These are phyloP conservation scores for Carcharodon carcharias DNA, from an alignment of 2,797 vertebrate genomes.

Conservation along the genomic window DNA sequence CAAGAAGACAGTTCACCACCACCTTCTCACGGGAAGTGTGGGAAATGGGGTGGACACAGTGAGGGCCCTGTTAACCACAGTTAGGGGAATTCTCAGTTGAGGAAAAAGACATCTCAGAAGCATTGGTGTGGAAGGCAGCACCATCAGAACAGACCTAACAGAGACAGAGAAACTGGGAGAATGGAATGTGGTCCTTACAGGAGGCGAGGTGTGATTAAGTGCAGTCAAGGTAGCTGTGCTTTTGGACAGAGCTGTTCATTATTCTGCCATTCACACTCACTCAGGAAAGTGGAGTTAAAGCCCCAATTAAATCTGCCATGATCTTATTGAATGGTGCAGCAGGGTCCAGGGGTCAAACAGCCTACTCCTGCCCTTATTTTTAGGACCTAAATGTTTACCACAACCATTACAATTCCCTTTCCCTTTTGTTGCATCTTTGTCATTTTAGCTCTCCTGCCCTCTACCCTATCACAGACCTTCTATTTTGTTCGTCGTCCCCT, in stretches of 20 bases:
- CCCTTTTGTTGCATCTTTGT: not conserved
- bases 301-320: not conserved
- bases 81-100: no score
- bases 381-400: not conserved
- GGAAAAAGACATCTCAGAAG: not conserved
- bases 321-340: not conserved
- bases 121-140: not conserved
- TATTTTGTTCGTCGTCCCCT: not conserved
- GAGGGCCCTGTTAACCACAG: not conserved
- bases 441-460: no score
- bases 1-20: no score
- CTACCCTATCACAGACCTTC: not conserved
- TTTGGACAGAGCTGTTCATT: not conserved
- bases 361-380: not conserved
- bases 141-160: no score
- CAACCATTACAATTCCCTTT: not conserved
- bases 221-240: not conserved
- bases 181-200: not conserved
- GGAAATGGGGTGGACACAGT: not conserved
- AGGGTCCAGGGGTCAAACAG: no score
- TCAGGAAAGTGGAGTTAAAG: not conserved
- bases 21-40: no score
- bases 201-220: not conserved
- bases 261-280: not conserved
- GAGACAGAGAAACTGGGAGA: not conserved